These are phyloP conservation scores for Dascyllus trimaculatus DNA, from an alignment of 2,113 vertebrate genomes.

Conservation along the genomic window DNA sequence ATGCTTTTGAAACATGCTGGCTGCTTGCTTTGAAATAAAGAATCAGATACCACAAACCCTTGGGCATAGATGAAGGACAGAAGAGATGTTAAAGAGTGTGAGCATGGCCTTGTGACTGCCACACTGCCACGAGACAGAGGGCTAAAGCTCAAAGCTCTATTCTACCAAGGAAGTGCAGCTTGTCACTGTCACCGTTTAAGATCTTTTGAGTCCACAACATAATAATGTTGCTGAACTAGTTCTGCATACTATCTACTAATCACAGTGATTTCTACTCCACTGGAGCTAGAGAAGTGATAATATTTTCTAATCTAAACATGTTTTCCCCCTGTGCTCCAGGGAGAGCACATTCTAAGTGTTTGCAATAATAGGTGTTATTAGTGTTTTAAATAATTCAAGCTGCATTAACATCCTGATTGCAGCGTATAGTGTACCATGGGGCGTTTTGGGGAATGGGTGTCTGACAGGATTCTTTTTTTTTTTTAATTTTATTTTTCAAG, in stretches of 20 bases:
- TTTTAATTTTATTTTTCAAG: slow-evolving; percentile 8
- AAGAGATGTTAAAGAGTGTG: slow-evolving; percentile 42
- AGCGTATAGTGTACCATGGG: slow-evolving; percentile 22
- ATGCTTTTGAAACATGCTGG: slow-evolving; percentile 48
- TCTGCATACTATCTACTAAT: slow-evolving; percentile 40
- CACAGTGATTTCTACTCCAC: neutral
- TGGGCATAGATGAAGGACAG: slow-evolving; percentile 54
- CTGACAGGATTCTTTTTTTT: slow-evolving; percentile 2
- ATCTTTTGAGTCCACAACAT: slow-evolving; percentile 24
- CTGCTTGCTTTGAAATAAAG: slow-evolving; percentile 26
- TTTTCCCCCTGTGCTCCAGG: slow-evolving; percentile 12
- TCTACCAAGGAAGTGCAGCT: neutral
- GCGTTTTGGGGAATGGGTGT: slow-evolving; percentile 6
- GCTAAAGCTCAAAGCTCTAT: slow-evolving; percentile 8
- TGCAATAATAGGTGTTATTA: slow-evolving; percentile 53
- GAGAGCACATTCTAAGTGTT: slow-evolving; percentile 48
- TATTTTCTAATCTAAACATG: slow-evolving; percentile 38
- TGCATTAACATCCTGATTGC: slow-evolving; percentile 51
- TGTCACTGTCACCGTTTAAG: slow-evolving; percentile 5
- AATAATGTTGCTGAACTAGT: neutral
- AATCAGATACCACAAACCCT: slow-evolving; percentile 35
- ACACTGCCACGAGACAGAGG: neutral
- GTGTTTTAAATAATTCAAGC: slow-evolving; percentile 50
- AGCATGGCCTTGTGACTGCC: slow-evolving; percentile 20
- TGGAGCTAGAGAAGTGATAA: slow-evolving; percentile 1